Conservation (phyloP, 23 tunicate genomes). For the Halocynthia roretzi region DNA sequence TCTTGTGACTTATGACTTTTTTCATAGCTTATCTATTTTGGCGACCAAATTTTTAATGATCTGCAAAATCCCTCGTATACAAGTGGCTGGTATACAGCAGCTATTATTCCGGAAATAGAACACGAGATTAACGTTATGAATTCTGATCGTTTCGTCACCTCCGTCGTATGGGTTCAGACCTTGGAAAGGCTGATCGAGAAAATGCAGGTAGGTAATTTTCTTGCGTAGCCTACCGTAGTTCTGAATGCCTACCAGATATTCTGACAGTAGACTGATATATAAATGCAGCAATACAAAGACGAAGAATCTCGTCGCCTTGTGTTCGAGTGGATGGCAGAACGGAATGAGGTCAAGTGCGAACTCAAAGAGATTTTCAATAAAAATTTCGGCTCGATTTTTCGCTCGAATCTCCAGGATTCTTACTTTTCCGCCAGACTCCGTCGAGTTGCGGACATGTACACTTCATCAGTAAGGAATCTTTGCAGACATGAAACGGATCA, state of each 20-base stretch:
- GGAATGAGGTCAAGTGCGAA: slow-evolving; percentile 36
- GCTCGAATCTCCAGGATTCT: slow-evolving; percentile 64
- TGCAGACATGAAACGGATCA: slow-evolving; percentile 55
- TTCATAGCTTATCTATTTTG: slow-evolving; percentile 67
- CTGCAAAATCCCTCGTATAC: slow-evolving; percentile 51
- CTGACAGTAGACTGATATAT: not conserved
- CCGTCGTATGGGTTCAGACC: slow-evolving; percentile 73
- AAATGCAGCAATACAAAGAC: slow-evolving; percentile 37
- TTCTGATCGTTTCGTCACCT: slow-evolving; percentile 26
- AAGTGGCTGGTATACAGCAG: slow-evolving; percentile 96
- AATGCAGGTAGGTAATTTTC: slow-evolving; percentile 55
- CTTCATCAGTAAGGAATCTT: slow-evolving; percentile 83
- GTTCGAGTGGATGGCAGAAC: slow-evolving; percentile 58
- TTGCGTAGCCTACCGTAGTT: not conserved
- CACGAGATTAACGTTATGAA: slow-evolving; percentile 75
- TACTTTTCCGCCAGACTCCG: slow-evolving; percentile 72
- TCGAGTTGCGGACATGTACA: slow-evolving; percentile 91
- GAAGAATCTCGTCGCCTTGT: slow-evolving; percentile 68
- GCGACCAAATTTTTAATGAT: slow-evolving; percentile 90
- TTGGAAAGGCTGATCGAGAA: slow-evolving; percentile 69
- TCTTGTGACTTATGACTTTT: not conserved
- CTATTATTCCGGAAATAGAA: slow-evolving; percentile 87
- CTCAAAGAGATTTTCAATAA: slow-evolving; percentile 78
- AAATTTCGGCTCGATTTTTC: slow-evolving; percentile 93
- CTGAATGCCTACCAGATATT: not conserved